phyloP scores from a whole-genome alignment of 2,888 invertebrate species.

The Xestia xanthographa region DNA sequence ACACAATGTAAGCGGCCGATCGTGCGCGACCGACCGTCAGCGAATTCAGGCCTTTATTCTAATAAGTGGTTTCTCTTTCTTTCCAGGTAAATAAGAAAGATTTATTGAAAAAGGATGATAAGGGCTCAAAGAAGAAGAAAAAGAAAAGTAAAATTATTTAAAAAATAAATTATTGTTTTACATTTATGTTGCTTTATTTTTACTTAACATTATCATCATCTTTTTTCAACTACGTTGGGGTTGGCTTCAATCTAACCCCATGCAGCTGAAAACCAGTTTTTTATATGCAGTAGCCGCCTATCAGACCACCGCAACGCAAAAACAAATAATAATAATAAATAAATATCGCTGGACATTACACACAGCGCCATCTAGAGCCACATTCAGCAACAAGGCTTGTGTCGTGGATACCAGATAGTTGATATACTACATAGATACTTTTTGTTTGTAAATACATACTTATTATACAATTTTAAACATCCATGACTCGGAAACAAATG shows the following conservation, averaged over 20 bases:
- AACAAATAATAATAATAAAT: too few species aligned
- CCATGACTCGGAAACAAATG: too few species aligned
- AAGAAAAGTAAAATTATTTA: constrained; percentile 51
- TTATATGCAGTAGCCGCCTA: background rate
- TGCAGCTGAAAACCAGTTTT: background rate
- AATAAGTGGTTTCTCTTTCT: constrained; percentile 4
- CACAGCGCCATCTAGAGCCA: too few species aligned
- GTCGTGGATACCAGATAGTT: too few species aligned
- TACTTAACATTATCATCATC: background rate
- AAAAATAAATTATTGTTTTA: constrained; percentile 41
- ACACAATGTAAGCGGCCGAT: too few species aligned
- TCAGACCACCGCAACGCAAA: too few species aligned
- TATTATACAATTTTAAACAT: too few species aligned
- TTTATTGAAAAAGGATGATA: constrained; percentile 79
- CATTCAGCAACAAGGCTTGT: too few species aligned
- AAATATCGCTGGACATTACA: too few species aligned
- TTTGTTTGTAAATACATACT: too few species aligned
- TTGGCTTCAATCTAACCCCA: background rate
- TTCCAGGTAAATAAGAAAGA: constrained; percentile 87
- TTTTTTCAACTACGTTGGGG: background rate
- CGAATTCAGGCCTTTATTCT: background rate
- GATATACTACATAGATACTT: too few species aligned
- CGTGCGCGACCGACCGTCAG: too few species aligned
- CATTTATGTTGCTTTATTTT: constrained; percentile 8
- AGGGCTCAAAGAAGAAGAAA: constrained; percentile 79